A percentile compares a stretch with the other conserved stretches of the same genome.
Evolutionary conservation across 2,888 invertebrate genomes (phyloP).

Genomic region (Gerris lacustris): DNA sequence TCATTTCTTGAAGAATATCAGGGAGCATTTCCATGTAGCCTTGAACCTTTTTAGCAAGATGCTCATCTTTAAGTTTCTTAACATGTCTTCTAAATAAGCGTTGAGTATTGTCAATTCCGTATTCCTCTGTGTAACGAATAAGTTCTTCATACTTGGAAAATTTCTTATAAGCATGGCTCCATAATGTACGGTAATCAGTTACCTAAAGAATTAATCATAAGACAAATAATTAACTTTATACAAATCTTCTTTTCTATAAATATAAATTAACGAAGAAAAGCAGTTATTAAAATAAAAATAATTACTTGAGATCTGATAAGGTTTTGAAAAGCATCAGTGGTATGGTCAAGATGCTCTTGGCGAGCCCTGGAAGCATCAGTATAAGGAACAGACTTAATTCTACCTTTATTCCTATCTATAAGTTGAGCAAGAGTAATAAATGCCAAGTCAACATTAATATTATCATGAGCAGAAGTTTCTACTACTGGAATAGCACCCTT

Average conservation of each 20-base stretch:
- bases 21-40: conserved; percentile 66
- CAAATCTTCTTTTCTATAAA: background rate
- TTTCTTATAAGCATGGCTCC: conserved; percentile 77
- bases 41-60: conserved; percentile 60
- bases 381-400: conserved; percentile 57
- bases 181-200: conserved; percentile 56
- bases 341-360: conserved; percentile 77
- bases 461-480: conserved; percentile 90
- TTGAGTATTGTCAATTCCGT: conserved; percentile 57
- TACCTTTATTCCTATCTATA: conserved; percentile 77
- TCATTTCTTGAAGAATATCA: conserved; percentile 59
- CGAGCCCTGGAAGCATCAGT: conserved; percentile 73
- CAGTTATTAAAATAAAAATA: too few species aligned
- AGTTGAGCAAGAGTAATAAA: conserved; percentile 82
- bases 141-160: conserved; percentile 79
- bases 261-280: too few species aligned
- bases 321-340: conserved; percentile 79
- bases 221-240: background rate
- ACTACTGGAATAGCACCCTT: conserved; percentile 77
- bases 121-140: conserved; percentile 75
- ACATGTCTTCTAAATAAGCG: conserved; percentile 64
- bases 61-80: conserved; percentile 68
- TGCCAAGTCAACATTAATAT: conserved; percentile 88
- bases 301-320: conserved; percentile 60
- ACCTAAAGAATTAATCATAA: conserved; percentile 26